Conservation (phyloP, 2,888 invertebrate species). For the Nomada ruficornis region DNA sequence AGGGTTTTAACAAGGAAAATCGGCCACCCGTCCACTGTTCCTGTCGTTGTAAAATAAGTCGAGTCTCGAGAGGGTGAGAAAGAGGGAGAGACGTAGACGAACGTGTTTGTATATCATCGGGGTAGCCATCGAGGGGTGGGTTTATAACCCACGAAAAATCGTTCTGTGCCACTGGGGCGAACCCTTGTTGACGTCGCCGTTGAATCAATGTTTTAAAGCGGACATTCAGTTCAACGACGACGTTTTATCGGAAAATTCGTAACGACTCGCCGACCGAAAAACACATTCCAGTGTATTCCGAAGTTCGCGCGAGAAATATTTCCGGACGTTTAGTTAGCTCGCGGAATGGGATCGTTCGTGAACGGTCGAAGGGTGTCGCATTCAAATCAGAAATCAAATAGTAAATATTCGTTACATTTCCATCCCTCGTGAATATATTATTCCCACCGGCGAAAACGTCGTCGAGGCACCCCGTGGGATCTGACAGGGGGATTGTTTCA, state of each 20-base stretch:
- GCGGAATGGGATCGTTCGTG: too few relatives aligned
- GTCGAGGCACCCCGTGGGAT: too few relatives aligned
- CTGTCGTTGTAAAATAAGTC: slow-evolving; percentile 49
- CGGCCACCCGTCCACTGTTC: slow-evolving; percentile 1
- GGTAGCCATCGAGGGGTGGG: slow-evolving; percentile 26
- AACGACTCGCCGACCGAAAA: neutral
- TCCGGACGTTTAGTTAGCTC: too few relatives aligned
- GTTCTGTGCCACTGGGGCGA: neutral
- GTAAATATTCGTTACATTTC: too few relatives aligned
- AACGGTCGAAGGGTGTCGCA: too few relatives aligned
- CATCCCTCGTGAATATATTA: too few relatives aligned
- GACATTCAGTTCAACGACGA: neutral
- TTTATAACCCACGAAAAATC: slow-evolving; percentile 15
- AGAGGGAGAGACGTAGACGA: slow-evolving; percentile 52
- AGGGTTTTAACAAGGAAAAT: slow-evolving; percentile 27
- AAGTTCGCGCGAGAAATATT: too few relatives aligned
- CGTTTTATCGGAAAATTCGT: neutral
- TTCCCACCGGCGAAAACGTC: neutral
- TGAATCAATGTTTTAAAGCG: neutral
- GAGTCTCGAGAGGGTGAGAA: slow-evolving; percentile 52
- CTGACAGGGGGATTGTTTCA: too few relatives aligned
- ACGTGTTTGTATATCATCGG: slow-evolving; percentile 73
- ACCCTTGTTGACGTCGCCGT: neutral
- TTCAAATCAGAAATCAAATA: too few relatives aligned
- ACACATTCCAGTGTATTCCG: too few relatives aligned